phyloP scores from a whole-genome alignment of 2,888 invertebrate genomes.

The Amiota minor region DNA sequence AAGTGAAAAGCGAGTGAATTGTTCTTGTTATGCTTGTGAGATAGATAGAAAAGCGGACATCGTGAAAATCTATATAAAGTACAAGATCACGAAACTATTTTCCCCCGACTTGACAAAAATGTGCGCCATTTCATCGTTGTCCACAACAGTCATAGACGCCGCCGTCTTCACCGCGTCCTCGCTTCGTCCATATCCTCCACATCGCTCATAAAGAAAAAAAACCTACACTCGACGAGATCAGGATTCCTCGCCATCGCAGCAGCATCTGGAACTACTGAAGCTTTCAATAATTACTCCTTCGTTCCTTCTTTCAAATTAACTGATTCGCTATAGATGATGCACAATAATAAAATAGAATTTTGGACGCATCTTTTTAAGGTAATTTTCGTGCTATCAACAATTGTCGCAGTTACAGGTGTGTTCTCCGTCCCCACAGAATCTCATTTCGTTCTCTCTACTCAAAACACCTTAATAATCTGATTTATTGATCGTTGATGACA shows the following conservation, averaged over 20 bases:
- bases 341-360: constrained; percentile 54
- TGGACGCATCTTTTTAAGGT: constrained; percentile 59
- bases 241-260: neutral
- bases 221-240: neutral
- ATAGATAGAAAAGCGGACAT: neutral
- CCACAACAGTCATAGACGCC: constrained; percentile 24
- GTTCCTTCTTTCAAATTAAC: neutral
- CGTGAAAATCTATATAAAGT: constrained; percentile 23
- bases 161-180: constrained; percentile 17
- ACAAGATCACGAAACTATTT: constrained; percentile 6
- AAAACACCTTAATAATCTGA: neutral
- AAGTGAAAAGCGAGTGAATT: neutral
- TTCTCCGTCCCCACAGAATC: neutral
- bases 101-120: constrained; percentile 47
- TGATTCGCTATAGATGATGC: constrained; percentile 52
- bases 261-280: constrained; percentile 5
- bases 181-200: neutral
- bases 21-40: neutral
- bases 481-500: neutral
- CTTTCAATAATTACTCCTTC: neutral
- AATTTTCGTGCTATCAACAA: constrained; percentile 73
- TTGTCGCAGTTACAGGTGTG: constrained; percentile 71
- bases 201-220: constrained; percentile 10
- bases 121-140: constrained; percentile 47
- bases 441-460: too few species aligned